Evolutionary conservation across 1,140 invertebrate species (phyloP), one percentile per base, ranked within the genome.

Genomic region (Drosophila pruinosa): DNA sequence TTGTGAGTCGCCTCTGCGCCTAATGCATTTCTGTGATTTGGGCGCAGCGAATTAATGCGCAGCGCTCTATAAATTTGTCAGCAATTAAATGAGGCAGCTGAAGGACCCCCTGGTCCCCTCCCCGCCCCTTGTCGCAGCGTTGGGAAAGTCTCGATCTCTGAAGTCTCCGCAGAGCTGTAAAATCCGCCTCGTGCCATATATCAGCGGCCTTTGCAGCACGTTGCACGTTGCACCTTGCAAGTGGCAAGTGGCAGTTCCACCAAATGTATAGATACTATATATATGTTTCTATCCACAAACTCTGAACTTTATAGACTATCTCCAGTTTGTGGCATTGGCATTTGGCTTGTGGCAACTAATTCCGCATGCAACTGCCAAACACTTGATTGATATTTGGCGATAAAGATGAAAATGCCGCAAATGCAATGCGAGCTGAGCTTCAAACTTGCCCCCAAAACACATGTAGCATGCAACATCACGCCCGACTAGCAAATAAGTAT

Each of bases 41-140:
- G 82, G 82, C 82, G 78, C 85, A 78, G 61, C 77, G 65, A 89
- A 80, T 89, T 89, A 89, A 89, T 89, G 85, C 72, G 85, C 80
- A 85, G 69, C 85, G 85, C 85, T 89, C 85, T 89, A 89, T 89
- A 89, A 89, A 89, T 89, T 89, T 85, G 85, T 89, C 85, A 89
- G 85, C 85, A 89, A 89, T 89, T 89, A 89, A 89, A 89, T 70
- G 63, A 83, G 72, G 59, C 75, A 89, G 62, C 64, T 45, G 47
- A 36, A 48, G 41, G 57, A 59, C 53, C 43, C 62, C 68, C 21
- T 6, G 2, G 8, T 10, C 38, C 12, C 12, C 14, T 7, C 6
- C n/a, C n/a, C 7, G 31, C 7, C 41, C 15, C 52, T 22, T 36
- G n/a, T 19, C 17, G 43, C 21, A 24, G n/a, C 47, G 10, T 28